Percentiles rank a stretch among this genome's conserved stretches.
These are phyloP conservation scores for Leptinotarsa lineolata DNA, from an alignment of 1,140 invertebrate species.

Conservation along the genomic window DNA sequence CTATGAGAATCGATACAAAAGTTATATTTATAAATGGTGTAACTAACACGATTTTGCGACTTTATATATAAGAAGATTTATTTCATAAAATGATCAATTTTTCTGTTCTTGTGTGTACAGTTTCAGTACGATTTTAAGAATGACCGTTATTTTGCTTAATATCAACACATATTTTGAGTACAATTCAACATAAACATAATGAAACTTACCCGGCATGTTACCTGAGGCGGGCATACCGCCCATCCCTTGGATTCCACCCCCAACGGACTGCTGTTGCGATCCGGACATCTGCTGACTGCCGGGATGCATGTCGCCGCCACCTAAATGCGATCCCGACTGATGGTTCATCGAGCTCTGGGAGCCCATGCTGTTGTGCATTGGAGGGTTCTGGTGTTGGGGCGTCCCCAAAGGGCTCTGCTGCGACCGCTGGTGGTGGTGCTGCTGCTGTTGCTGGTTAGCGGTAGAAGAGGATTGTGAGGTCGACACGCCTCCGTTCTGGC, in stretches of 20 bases:
- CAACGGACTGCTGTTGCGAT: slow-evolving; percentile 30
- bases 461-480: slow-evolving; percentile 47
- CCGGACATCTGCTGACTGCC: slow-evolving; percentile 50
- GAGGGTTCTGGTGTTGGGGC: slow-evolving; percentile 28
- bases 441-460: slow-evolving; percentile 47
- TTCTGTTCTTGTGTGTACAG: no score
- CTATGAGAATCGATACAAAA: no score
- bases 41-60: no score
- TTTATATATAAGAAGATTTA: no score
- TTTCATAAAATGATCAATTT: no score
- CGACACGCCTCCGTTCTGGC: slow-evolving; percentile 47
- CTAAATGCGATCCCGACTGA: not conserved
- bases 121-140: no score
- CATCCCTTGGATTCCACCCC: slow-evolving; percentile 29
- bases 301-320: not conserved
- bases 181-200: no score
- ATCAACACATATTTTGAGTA: no score
- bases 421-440: slow-evolving; percentile 18
- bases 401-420: slow-evolving; percentile 33
- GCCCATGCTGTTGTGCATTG: slow-evolving; percentile 31
- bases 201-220: slow-evolving; percentile 6
- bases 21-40: no score
- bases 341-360: slow-evolving; percentile 18
- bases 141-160: no score
- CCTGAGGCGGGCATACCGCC: slow-evolving; percentile 20